Evolutionary conservation across 2,113 vertebrate genomes (phyloP), one percentile per base, ranked within the genome.

Genomic region (Ceyx melanurus): DNA sequence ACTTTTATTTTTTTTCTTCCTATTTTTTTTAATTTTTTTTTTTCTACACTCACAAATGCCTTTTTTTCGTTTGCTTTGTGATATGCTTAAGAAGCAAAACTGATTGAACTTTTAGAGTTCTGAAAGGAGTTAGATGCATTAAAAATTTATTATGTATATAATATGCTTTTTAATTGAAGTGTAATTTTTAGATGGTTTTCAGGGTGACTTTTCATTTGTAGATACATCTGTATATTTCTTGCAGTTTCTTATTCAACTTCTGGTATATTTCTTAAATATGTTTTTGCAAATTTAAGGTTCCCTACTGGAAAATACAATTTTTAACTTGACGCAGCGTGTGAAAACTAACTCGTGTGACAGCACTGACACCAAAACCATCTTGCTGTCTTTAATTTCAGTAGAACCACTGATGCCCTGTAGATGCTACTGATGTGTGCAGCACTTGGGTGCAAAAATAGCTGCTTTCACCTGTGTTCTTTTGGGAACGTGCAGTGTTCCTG

Each of bases 371-470:
- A 2, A 88, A 91, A 74, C 29, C 3, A 5, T 78, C 13, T 80
- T 48, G 50, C 40, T 91, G 48, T 88, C 58, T 86, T 58, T 82
- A 26, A 66, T 93, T 93, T 73, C 75, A 88, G 74, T 66, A 29
- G 45, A 82, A 37, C 46, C 5, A 1, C 65, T 66, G 66, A 26
- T 61, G 62, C 58, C 1, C 16, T 74, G 70, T 50, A 62, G 87
- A 43, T 76, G 64, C 33, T 46, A 4, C 81, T 72, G 58, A 6
- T 51, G 82, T 5, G 1, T 21, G 37, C 56, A 35, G 79, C 19
- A 2, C 45, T 29, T 76, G 37, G 15, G 65, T 68, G 48, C 48
- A 68, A 48, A 42, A 74, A 62, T 23, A 12, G 14, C 66, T 46
- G 20, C 53, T 67, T 37, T 79, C 45, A 4, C 9, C 53, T 21